Evolutionary conservation across 2,797 vertebrate species (phyloP), one percentile per base, ranked within the genome.

Genomic region (Gymnodraco acuticeps): DNA sequence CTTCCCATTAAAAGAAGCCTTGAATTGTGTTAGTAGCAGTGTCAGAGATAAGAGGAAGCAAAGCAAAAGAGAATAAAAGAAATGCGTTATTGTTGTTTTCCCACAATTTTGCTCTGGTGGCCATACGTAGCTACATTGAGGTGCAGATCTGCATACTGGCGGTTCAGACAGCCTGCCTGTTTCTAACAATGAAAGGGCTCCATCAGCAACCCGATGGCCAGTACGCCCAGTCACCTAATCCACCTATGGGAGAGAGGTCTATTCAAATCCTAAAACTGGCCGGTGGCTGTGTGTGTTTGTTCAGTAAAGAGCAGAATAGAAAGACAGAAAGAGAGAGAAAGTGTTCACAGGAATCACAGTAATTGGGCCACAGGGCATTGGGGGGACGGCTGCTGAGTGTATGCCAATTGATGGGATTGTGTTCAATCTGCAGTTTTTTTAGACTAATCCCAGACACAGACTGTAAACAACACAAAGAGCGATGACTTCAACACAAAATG

Each of bases 131-230:
- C 27, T 45, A 48, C 50, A 65, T 23, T 41, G 48, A 62, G 64
- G 33, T 64, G 38, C 66, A 56, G 74, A 82, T 84, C 79, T 89
- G 81, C 77, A 86, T 82, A 76, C 67, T 23, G 70, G 67, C 45
- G 58, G 62, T 64, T 65, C 73, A 79, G 81, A 87, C 90, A 72
- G 86, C 68, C 77, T 80, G 84, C 84, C 77, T 75, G 78, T 89
- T 92, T 73, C 86, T 84, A 86, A 95, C 94, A 95, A 95, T 90
- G 87, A 89, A 95, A 95, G 85, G 85, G 77, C 92, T 76, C 85
- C 68, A 91, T 95, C 95, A 95, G 94, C 95, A 93, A 70, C 89
- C 85, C 81, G 84, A 54, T 64, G 78, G 87, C 82, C 86, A 86
- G 81, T 58, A 64, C 80, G 84, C 89, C 75, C 70, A 72, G 85